Base-by-base conservation (phyloP, 1,140 invertebrate species). In the Nautilus pompilius region DNA sequence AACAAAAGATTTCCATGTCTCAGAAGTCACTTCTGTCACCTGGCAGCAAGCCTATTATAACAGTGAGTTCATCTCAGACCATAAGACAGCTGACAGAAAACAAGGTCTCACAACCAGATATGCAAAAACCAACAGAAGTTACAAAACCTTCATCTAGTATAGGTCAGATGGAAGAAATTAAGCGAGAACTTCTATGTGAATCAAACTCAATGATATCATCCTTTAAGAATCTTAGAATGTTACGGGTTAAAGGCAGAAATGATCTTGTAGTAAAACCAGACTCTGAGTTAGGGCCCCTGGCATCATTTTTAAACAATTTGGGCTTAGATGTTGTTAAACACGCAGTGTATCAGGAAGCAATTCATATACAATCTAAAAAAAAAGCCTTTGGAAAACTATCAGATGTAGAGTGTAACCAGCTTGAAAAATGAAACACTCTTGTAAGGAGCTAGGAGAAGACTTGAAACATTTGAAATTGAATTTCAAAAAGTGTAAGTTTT, bases 301-400 rank as follows among this genome's bases (percentile, higher is more conserved):
- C 94, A 3, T 93, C 93, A 78, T 94, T 97, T 78, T 93, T 97
- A 69, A 91, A 92, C 81, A 92, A 94, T 73, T 91, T 97, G 66
- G 95, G 95, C 8, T 86, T 93, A 55, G 93, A 91, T 80, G 85
- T 96, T 61, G 93, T 95, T 2, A 93, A 95, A 80, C 93, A 97
- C 80, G 92, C 89, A 80, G 94, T 96, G 6, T 94, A 97, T 84
- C 89, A 88, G 33, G 95, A 98, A 86, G 84, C 96, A 54, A 83
- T 96, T 49, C 88, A 91, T 62, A 89, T 92, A 69, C 92, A 96
- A 76, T 93, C 92, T 71, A 86, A 90, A 48, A 93, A 94, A 80
- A 73, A 82, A 15, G 75, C 82, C 29, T 78, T 86, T 86, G 54
- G 87, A 85, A 58, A 88, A 86, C 66, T 88, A 88, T 67, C 87